phyloP scores from a whole-genome alignment of 2,888 invertebrate genomes.

The Axea sp. region DNA sequence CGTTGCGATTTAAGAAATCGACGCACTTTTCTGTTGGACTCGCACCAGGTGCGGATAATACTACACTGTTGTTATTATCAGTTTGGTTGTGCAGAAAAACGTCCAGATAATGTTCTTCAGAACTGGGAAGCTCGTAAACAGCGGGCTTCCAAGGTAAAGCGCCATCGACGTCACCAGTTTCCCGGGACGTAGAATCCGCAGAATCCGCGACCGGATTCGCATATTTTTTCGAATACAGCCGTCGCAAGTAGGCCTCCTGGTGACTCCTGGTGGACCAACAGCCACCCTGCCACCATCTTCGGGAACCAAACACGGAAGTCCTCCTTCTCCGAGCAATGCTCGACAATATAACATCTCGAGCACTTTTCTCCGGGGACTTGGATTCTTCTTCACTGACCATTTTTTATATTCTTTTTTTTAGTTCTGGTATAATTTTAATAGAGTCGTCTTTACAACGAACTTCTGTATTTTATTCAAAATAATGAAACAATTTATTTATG shows the following conservation, averaged over 20 bases:
- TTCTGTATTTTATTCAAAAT: too few species aligned
- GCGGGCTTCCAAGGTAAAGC: constrained; percentile 62
- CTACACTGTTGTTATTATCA: constrained; percentile 66
- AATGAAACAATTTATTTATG: too few species aligned
- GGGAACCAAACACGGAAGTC: constrained; percentile 75
- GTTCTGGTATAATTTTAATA: too few species aligned
- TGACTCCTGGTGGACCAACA: constrained; percentile 77
- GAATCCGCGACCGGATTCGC: constrained; percentile 49
- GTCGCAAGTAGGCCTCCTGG: constrained; percentile 77
- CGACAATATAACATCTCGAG: constrained; percentile 69
- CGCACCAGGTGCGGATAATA: constrained; percentile 71
- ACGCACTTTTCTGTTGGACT: constrained; percentile 78
- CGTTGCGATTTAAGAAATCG: constrained; percentile 71
- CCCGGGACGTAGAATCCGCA: constrained; percentile 32
- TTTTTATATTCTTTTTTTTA: too few species aligned
- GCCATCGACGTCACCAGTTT: constrained; percentile 41
- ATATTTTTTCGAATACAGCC: constrained; percentile 74
- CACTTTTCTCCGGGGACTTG: constrained; percentile 59
- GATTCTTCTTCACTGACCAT: constrained; percentile 60
- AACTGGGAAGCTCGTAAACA: constrained; percentile 69
- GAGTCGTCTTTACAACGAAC: too few species aligned
- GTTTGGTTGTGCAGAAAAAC: constrained; percentile 70
- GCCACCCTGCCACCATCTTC: constrained; percentile 77
- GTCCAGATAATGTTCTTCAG: constrained; percentile 74
- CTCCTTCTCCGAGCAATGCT: constrained; percentile 75